Conservation (phyloP, 2,113 vertebrate genomes). For the Dasypus novemcinctus region DNA sequence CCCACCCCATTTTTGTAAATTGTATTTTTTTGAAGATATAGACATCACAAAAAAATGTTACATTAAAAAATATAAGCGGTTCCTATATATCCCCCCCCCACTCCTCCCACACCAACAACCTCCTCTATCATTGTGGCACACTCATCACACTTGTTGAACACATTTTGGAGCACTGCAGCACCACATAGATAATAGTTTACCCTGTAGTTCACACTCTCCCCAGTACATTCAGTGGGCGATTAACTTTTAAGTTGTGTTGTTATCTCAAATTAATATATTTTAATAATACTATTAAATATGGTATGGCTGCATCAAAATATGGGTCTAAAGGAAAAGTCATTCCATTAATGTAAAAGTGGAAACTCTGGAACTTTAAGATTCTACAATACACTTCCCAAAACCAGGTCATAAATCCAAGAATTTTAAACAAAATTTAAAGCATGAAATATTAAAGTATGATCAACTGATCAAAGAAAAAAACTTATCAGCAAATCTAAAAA, state of each 20-base stretch:
- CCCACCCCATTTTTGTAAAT: too few species aligned
- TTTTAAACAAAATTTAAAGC: neutral
- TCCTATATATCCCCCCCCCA: too few species aligned
- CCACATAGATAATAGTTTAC: too few species aligned
- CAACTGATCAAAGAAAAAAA: neutral
- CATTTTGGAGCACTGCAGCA: too few species aligned
- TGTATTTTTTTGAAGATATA: too few species aligned
- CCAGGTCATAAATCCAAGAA: neutral
- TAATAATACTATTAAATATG: neutral
- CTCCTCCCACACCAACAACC: too few species aligned
- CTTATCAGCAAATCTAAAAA: neutral
- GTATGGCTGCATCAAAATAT: neutral
- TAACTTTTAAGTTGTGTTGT: neutral
- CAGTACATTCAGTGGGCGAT: too few species aligned
- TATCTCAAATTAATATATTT: neutral
- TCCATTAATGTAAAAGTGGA: neutral
- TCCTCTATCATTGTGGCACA: too few species aligned
- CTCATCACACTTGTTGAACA: too few species aligned
- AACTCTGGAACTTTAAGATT: neutral
- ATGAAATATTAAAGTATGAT: neutral
- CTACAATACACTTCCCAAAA: conserved; percentile 9
- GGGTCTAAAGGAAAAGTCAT: neutral
- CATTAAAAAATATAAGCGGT: too few species aligned
- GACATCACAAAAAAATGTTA: too few species aligned
- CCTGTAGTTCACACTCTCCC: too few species aligned